phyloP scores from a whole-genome alignment of 2,888 invertebrate genomes.

The Tachystola acroxantha region DNA sequence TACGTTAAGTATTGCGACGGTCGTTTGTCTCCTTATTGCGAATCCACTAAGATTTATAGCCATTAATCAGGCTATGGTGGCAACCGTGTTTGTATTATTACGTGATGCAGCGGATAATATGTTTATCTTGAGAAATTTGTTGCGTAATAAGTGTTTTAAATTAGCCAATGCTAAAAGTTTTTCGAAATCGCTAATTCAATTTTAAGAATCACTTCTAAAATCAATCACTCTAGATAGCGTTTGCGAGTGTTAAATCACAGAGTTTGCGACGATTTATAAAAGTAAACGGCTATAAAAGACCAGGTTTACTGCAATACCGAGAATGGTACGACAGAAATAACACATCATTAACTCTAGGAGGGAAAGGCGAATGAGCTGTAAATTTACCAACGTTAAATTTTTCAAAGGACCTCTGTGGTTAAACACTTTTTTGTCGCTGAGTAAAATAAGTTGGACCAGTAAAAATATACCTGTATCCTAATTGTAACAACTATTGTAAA shows the following conservation, averaged over 20 bases:
- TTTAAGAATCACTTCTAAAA: too few relatives aligned
- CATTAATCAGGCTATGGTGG: conserved; percentile 49
- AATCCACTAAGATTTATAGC: conserved; percentile 57
- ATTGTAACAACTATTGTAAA: too few relatives aligned
- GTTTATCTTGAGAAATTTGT: conserved; percentile 51
- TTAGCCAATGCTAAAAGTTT: conserved; percentile 38
- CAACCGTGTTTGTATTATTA: conserved; percentile 53
- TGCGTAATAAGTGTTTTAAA: conserved; percentile 48
- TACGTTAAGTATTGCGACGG: conserved; percentile 61
- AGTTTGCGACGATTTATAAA: conserved; percentile 36
- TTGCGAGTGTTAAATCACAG: conserved; percentile 26
- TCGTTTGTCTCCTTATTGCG: conserved; percentile 59
- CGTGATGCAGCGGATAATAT: conserved; percentile 50
- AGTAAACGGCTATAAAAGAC: conserved; percentile 34
- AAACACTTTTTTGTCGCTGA: conserved; percentile 8
- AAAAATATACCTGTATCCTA: too few relatives aligned
- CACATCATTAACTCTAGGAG: conserved; percentile 36
- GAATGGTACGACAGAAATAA: conserved; percentile 35
- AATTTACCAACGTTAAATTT: conserved; percentile 34
- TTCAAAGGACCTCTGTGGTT: conserved; percentile 8
- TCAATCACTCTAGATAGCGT: too few relatives aligned
- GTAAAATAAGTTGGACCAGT: conserved; percentile 28
- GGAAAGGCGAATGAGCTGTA: conserved; percentile 39
- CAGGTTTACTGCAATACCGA: conserved; percentile 36
- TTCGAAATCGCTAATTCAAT: too few relatives aligned